Evolutionary conservation across 2,888 invertebrate genomes (phyloP).

Genomic region (Eristalis arbustorum): DNA sequence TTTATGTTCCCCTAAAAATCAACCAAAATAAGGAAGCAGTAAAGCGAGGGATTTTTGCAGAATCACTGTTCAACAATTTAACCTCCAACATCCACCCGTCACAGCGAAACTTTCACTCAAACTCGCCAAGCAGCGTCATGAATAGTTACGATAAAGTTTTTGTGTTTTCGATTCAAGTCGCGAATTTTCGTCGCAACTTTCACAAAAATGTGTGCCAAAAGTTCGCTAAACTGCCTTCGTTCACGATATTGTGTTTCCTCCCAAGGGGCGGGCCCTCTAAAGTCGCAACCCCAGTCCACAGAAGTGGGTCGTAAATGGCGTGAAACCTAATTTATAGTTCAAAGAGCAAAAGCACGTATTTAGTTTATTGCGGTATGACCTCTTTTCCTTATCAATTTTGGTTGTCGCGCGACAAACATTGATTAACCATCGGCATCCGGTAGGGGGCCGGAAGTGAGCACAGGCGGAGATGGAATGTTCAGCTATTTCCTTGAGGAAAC

Average conservation of each 20-base stretch:
- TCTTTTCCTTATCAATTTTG: not conserved
- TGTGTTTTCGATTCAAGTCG: not conserved
- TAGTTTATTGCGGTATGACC: not conserved
- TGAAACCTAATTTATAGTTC: not conserved
- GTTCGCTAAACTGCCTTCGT: not conserved
- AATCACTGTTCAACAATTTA: not conserved
- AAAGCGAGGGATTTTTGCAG: not conserved
- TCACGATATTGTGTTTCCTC: not conserved
- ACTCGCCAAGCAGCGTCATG: not conserved
- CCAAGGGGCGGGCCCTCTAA: not conserved
- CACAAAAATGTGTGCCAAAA: not conserved
- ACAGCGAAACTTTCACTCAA: not conserved
- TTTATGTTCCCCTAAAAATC: not conserved
- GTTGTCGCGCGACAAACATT: not conserved
- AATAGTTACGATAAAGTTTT: not conserved
- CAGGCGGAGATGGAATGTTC: not conserved
- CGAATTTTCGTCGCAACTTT: not conserved
- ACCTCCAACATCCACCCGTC: not conserved
- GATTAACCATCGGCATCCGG: not conserved
- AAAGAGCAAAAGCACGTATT: not conserved
- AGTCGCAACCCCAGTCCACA: not conserved
- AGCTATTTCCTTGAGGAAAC: not conserved
- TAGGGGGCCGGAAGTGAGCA: not conserved
- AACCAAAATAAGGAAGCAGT: not conserved
- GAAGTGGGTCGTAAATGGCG: not conserved